Evolutionary conservation across 2,888 invertebrate genomes (phyloP).

Genomic region (Ptycholaimellus sp.): DNA sequence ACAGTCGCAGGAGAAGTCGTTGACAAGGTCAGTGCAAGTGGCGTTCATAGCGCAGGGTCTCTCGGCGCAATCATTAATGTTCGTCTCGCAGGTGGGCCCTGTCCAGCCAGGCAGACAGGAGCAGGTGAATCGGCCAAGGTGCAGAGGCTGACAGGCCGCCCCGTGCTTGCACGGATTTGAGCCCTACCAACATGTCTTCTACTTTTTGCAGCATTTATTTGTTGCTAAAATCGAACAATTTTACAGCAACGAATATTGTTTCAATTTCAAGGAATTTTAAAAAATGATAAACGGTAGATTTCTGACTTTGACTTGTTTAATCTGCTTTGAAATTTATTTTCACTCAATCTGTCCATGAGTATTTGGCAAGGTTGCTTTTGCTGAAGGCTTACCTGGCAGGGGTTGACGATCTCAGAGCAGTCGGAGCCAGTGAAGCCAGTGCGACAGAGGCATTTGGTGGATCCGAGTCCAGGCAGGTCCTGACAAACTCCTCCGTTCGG

Average conservation of each 20-base stretch:
- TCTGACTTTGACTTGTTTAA: too few species aligned
- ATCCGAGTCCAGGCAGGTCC: slow-evolving; percentile 63
- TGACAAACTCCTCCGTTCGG: slow-evolving; percentile 92
- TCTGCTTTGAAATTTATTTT: too few species aligned
- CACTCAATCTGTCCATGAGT: too few species aligned
- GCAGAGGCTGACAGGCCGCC: slow-evolving; percentile 60
- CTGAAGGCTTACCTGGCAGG: slow-evolving; percentile 32
- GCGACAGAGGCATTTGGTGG: slow-evolving; percentile 70
- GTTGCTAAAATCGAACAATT: too few species aligned
- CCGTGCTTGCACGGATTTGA: slow-evolving; percentile 59
- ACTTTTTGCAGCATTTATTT: too few species aligned
- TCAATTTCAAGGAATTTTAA: too few species aligned
- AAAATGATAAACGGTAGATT: too few species aligned
- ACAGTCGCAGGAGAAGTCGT: slow-evolving; percentile 76
- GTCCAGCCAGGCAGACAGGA: slow-evolving; percentile 91
- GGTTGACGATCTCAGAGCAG: slow-evolving; percentile 21
- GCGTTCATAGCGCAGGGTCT: slow-evolving; percentile 56
- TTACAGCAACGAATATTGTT: too few species aligned
- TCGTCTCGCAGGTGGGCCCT: slow-evolving; percentile 61
- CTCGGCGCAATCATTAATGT: slow-evolving; percentile 60
- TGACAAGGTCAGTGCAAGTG: slow-evolving; percentile 72
- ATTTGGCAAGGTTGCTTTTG: too few species aligned
- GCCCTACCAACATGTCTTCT: too few species aligned
- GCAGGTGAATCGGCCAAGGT: slow-evolving; percentile 42
- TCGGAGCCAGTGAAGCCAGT: slow-evolving; percentile 70